Evolutionary conservation across 2,113 vertebrate species (phyloP).

Genomic region (Oxyura jamaicensis): DNA sequence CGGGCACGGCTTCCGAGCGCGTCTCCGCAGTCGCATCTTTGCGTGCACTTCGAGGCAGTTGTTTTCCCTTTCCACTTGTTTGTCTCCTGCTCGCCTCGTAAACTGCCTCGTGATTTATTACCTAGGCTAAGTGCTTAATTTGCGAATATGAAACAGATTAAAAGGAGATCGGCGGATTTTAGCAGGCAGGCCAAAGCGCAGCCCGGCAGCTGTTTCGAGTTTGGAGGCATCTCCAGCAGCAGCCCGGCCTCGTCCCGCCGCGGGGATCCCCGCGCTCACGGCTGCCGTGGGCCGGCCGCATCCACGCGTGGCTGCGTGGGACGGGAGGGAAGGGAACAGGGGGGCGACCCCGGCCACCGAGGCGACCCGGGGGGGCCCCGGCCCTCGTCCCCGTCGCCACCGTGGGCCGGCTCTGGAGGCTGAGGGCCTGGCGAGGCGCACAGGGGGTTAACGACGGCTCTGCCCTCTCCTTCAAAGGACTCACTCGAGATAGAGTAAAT

Average conservation of each 20-base stretch:
- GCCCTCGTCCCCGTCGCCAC: not conserved
- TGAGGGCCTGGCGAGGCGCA: conserved; percentile 26
- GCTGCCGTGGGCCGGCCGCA: not conserved
- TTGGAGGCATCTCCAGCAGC: conserved; percentile 75
- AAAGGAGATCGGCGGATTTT: conserved; percentile 82
- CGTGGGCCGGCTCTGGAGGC: not conserved
- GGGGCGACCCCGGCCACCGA: not conserved
- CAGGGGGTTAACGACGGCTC: conserved; percentile 74
- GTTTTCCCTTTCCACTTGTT: conserved; percentile 77
- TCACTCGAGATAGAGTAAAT: conserved; percentile 68
- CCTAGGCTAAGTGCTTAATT: conserved; percentile 85
- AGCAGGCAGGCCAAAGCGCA: conserved; percentile 80
- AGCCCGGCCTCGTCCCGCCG: too few relatives aligned
- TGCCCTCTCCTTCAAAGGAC: conserved; percentile 63
- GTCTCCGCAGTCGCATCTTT: not conserved
- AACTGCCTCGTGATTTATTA: conserved; percentile 83
- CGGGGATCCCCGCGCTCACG: conserved; percentile 24
- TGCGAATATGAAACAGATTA: conserved; percentile 87
- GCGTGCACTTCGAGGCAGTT: conserved; percentile 61
- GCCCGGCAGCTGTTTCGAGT: conserved; percentile 83
- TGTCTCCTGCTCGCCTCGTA: conserved; percentile 81
- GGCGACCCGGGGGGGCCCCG: not conserved
- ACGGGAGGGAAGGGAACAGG: too few relatives aligned
- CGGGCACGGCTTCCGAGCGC: not conserved
- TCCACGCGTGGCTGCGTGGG: not conserved